phyloP scores from a whole-genome alignment of 2,113 vertebrate genomes.

The Tragelaphus scriptus region DNA sequence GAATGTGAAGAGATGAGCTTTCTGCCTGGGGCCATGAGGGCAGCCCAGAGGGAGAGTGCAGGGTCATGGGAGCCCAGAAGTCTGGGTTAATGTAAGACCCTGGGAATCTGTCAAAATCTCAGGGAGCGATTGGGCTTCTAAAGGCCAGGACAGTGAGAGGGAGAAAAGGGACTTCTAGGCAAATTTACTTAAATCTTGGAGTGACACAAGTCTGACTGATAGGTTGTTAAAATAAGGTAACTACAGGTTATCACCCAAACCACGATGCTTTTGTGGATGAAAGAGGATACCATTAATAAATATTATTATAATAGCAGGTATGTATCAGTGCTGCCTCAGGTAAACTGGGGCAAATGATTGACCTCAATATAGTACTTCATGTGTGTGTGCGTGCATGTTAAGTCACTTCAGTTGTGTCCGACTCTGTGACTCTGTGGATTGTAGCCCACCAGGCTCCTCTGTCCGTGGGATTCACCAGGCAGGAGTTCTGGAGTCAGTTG shows the following conservation, averaged over 20 bases:
- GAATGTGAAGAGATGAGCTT: background rate
- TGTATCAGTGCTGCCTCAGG: background rate
- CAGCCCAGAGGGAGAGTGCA: background rate
- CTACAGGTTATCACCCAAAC: background rate
- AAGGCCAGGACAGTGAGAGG: background rate
- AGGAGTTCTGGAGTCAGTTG: background rate
- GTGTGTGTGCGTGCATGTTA: background rate
- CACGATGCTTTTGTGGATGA: background rate
- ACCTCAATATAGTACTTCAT: background rate
- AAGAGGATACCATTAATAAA: background rate
- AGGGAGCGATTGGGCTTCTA: background rate
- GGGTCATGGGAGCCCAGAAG: background rate
- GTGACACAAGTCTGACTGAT: background rate
- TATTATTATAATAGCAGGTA: background rate
- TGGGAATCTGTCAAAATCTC: background rate
- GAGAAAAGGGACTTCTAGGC: background rate
- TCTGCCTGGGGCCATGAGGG: background rate
- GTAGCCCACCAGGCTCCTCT: background rate
- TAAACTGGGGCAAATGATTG: too few relatives aligned
- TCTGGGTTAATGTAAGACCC: background rate
- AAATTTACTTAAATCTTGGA: background rate
- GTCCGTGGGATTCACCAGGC: background rate
- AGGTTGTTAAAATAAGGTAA: background rate
- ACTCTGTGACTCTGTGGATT: background rate
- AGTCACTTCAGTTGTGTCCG: background rate